These are phyloP conservation scores for Noctua comes DNA, from an alignment of 2,888 invertebrate genomes.

Conservation along the genomic window DNA sequence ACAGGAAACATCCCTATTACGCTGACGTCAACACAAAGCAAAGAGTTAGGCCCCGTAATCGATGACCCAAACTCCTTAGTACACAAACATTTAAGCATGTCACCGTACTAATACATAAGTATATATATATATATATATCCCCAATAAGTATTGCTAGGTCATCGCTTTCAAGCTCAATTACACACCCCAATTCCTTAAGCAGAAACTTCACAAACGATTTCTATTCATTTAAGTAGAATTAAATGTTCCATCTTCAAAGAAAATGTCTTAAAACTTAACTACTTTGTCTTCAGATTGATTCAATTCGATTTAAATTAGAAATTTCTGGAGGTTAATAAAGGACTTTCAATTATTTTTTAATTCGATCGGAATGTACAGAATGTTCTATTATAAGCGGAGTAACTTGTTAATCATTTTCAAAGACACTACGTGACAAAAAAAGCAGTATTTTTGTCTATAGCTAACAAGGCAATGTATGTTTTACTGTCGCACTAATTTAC, in stretches of 20 bases:
- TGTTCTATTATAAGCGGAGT: too few relatives aligned
- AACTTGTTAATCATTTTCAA: too few relatives aligned
- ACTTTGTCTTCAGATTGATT: neutral
- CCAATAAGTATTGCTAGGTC: constrained; percentile 47
- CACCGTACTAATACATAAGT: neutral
- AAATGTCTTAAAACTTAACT: constrained; percentile 20
- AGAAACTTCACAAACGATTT: constrained; percentile 45
- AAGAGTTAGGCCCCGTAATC: neutral
- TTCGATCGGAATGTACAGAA: neutral
- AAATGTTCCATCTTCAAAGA: constrained; percentile 22
- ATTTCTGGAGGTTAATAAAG: neutral
- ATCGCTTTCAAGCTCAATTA: constrained; percentile 63
- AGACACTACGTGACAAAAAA: too few relatives aligned
- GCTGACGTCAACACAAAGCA: too few relatives aligned
- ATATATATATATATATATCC: neutral
- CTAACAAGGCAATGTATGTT: too few relatives aligned
- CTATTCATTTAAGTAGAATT: constrained; percentile 23
- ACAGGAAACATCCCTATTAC: too few relatives aligned
- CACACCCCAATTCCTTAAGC: constrained; percentile 54
- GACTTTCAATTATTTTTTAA: neutral
- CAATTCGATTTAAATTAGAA: constrained; percentile 1
- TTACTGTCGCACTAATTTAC: too few relatives aligned
- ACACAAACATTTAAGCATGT: neutral
- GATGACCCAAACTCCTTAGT: neutral
- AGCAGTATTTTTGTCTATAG: too few relatives aligned